Percentiles rank a stretch among this genome's conserved stretches.
Evolutionary conservation across 2,113 vertebrate genomes (phyloP).

Genomic region (Pseudopodoces humilis): DNA sequence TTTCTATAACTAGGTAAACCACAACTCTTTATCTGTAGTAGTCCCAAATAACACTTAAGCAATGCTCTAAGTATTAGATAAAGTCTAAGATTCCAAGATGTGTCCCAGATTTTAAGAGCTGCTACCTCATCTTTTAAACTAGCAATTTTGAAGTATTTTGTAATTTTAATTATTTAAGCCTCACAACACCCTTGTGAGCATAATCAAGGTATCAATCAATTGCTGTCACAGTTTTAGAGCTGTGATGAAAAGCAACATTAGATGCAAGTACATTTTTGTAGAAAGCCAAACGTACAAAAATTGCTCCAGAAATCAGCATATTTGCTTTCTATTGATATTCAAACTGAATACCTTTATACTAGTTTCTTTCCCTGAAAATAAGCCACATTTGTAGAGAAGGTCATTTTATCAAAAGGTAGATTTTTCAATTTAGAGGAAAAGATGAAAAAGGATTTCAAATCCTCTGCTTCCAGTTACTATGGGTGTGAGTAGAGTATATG

Average conservation of each 20-base stretch:
- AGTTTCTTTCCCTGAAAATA: neutral
- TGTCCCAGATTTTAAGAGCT: neutral
- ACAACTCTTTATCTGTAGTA: neutral
- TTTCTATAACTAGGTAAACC: neutral
- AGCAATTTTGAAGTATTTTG: neutral
- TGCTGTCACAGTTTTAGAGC: neutral
- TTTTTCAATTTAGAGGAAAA: slow-evolving; percentile 7
- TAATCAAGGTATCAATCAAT: neutral
- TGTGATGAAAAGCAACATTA: neutral
- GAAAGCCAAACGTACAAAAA: neutral
- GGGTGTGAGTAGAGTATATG: neutral
- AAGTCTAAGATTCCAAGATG: neutral
- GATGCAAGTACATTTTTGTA: neutral
- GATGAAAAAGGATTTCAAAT: neutral
- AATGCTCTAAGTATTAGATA: neutral
- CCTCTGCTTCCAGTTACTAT: neutral
- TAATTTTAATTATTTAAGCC: neutral
- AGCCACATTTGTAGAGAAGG: neutral
- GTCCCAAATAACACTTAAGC: neutral
- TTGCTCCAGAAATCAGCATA: neutral
- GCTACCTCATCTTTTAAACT: neutral
- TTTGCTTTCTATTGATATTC: neutral
- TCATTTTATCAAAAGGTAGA: neutral
- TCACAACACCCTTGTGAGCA: neutral
- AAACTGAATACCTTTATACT: neutral